A percentile compares a stretch with the other conserved stretches of the same genome.
Evolutionary conservation across 1,140 invertebrate genomes (phyloP).

Genomic region (Aphelinus atriplicis): DNA sequence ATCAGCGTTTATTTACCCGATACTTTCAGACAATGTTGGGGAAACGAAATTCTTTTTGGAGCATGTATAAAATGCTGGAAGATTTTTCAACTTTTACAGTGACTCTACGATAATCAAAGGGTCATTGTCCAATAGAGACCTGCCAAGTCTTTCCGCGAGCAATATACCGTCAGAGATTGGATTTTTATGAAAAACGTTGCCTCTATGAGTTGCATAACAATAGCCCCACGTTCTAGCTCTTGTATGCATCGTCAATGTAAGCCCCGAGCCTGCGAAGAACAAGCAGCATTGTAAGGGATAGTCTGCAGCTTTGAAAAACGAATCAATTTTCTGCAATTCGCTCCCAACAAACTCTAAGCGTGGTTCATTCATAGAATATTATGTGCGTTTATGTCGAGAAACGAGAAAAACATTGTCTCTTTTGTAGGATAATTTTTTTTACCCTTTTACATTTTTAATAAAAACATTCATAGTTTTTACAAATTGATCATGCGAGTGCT

Average conservation of each 20-base stretch:
- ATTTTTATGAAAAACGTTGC: slow-evolving; percentile 21
- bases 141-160: too few relatives aligned
- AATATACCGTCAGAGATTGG: neutral
- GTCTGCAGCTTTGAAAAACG: neutral
- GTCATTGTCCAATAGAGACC: too few relatives aligned
- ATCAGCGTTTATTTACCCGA: neutral
- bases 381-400: too few relatives aligned
- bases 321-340: too few relatives aligned
- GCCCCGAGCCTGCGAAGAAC: neutral
- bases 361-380: too few relatives aligned
- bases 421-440: neutral
- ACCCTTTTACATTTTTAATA: too few relatives aligned
- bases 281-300: neutral
- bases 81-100: neutral
- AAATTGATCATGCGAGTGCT: too few relatives aligned
- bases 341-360: too few relatives aligned
- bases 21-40: too few relatives aligned
- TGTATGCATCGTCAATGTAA: slow-evolving; percentile 14
- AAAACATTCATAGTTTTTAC: too few relatives aligned
- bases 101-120: too few relatives aligned
- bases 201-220: slow-evolving; percentile 13
- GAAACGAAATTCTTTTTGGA: too few relatives aligned
- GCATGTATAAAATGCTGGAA: neutral
- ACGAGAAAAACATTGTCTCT: neutral
- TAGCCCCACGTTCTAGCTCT: slow-evolving; percentile 13